A percentile compares a stretch with the other conserved stretches of the same genome.
Conservation (phyloP, 2,797 vertebrate genomes). For the Falco peregrinus region DNA sequence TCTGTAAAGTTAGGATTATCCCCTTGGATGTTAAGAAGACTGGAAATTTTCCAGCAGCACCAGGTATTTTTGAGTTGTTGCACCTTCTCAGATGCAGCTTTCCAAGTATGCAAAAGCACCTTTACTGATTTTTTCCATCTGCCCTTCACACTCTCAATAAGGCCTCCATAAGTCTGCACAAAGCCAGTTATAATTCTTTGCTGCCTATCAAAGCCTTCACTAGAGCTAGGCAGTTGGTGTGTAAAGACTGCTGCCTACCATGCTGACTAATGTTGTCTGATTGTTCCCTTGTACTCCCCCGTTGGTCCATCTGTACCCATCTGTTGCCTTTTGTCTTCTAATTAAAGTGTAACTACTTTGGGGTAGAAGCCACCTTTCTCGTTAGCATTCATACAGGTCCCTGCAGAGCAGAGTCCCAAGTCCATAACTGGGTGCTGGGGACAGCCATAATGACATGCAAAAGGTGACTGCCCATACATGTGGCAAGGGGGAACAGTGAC, state of each 20-base stretch:
- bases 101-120: background rate
- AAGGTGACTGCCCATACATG: background rate
- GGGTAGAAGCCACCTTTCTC: slow-evolving; percentile 14
- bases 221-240: slow-evolving; percentile 54
- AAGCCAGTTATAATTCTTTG: background rate
- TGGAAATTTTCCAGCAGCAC: background rate
- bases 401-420: background rate
- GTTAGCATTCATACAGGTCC: background rate
- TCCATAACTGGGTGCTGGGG: background rate
- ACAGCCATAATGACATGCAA: background rate
- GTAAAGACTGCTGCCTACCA: slow-evolving; percentile 59
- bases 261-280: slow-evolving; percentile 68
- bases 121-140: slow-evolving; percentile 1
- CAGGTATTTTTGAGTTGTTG: background rate
- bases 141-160: background rate
- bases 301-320: slow-evolving; percentile 68
- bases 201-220: slow-evolving; percentile 42
- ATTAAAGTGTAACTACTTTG: slow-evolving; percentile 25
- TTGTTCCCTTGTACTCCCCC: slow-evolving; percentile 65
- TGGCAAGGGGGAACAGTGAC: background rate
- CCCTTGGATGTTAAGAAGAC: background rate
- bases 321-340: slow-evolving; percentile 62
- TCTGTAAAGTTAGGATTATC: background rate
- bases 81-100: background rate
- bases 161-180: background rate